These are phyloP conservation scores for Avahi laniger DNA, from an alignment of 2,797 vertebrate species.

Conservation along the genomic window DNA sequence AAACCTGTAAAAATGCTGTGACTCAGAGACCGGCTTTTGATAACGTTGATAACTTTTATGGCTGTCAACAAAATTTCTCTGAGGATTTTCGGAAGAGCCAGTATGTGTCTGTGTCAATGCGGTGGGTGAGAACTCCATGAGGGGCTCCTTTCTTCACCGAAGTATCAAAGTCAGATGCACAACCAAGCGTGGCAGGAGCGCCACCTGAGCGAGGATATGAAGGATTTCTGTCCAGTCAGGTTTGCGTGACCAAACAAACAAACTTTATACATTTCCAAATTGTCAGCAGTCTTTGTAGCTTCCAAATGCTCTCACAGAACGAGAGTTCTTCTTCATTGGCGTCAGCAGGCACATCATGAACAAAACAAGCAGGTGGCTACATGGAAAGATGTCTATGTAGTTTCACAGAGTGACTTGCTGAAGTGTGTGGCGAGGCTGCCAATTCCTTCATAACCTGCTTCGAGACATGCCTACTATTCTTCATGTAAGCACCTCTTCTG, in stretches of 20 bases:
- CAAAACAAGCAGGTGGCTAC: neutral
- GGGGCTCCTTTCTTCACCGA: neutral
- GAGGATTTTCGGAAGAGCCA: neutral
- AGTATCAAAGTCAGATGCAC: neutral
- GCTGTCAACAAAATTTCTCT: neutral
- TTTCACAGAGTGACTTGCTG: neutral
- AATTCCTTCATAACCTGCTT: neutral
- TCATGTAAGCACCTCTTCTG: neutral
- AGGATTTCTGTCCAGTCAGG: neutral
- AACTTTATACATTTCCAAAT: neutral
- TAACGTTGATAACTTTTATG: neutral
- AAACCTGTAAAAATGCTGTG: neutral
- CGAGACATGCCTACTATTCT: neutral
- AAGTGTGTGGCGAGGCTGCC: neutral
- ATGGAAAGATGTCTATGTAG: neutral
- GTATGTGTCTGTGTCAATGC: neutral
- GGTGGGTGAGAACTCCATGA: neutral
- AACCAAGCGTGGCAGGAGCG: neutral
- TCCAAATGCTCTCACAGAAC: neutral
- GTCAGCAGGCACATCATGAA: neutral
- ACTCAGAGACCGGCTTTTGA: neutral
- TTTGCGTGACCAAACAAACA: neutral
- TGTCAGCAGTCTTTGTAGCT: neutral
- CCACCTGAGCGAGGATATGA: neutral
- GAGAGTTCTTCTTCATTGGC: neutral